Base-by-base conservation (phyloP, 2,113 vertebrate species). In the Sapayoa aenigma region DNA sequence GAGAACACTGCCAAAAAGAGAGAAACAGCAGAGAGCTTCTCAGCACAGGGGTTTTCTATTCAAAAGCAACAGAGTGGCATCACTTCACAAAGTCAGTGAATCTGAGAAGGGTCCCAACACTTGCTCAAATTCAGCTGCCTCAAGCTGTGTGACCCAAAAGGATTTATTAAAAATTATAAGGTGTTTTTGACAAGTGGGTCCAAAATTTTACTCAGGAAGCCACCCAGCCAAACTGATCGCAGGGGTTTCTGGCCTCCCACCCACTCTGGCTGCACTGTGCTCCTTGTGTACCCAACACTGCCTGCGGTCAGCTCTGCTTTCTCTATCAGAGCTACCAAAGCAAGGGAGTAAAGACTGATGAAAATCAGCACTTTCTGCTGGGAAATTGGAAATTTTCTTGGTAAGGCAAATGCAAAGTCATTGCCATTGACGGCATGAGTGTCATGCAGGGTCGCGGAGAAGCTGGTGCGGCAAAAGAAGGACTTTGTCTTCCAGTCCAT, bases 361-460 rank as follows among this genome's bases (percentile, higher is more conserved):
- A 60, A 47, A 50, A 9, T 11, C 69, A 27, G 39, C 28, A 25
- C 11, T 41, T 83, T 47, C 58, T 41, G 10, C 28, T 6, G 13
- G 25, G 19, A 91, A 76, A 72, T 1, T 3, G 5, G 59, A 53
- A 16, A 16, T 76, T 44, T 9, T 39, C 33, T 23, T 3, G 4
- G 5, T 22, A 33, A 90, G 46, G 58, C 28, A 80, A 20, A 73
- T 20, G 28, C 10, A 25, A 83, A 69, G 9, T 58, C 17, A 1
- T 27, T 72, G 74, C 20, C 1, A 0, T 4, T 7, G 0, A 12
- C 44, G 0, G 1, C 8, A 23, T 2, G 0, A 56, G 12, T 6
- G 2, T 24, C 62, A 23, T 0, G 1, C 37, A 30, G 67, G 27
- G 49, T 31, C 66, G n/a, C 16, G 90, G 24, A 72, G 87, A 68